phyloP scores from a whole-genome alignment of 2,888 invertebrate genomes.

The Alviniconcha strummeri region DNA sequence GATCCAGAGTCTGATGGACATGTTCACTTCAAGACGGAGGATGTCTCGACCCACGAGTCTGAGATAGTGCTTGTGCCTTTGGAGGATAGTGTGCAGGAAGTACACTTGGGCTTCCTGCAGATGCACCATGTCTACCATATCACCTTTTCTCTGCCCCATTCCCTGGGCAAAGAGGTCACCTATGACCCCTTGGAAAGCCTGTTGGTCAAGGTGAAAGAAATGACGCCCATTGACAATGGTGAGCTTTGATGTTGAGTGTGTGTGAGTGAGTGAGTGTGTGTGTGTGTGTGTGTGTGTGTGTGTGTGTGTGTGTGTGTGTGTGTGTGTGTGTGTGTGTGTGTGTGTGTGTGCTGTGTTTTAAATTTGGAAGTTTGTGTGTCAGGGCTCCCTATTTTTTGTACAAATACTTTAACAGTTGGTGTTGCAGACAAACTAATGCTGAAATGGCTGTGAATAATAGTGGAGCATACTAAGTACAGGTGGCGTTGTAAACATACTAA shows the following conservation, averaged over 20 bases:
- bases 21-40: conserved; percentile 46
- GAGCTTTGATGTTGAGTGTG: conserved; percentile 27
- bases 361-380: not conserved
- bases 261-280: conserved; percentile 12
- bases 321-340: conserved; percentile 10
- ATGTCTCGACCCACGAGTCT: conserved; percentile 60
- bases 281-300: conserved; percentile 9
- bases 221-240: conserved; percentile 64
- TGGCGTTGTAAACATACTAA: not conserved
- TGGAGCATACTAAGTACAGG: too few relatives aligned
- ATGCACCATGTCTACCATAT: conserved; percentile 70
- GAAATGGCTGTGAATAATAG: too few relatives aligned
- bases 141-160: conserved; percentile 57
- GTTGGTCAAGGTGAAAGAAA: conserved; percentile 55
- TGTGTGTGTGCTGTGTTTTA: not conserved
- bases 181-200: conserved; percentile 66
- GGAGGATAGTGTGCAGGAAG: conserved; percentile 55
- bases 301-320: not conserved
- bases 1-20: not conserved
- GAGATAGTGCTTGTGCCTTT: conserved; percentile 61
- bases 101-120: conserved; percentile 73
- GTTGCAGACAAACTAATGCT: too few relatives aligned
- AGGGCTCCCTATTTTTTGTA: not conserved
- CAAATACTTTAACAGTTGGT: too few relatives aligned
- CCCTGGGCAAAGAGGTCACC: conserved; percentile 58